A percentile compares a stretch with the other conserved stretches of the same genome.
Evolutionary conservation across 1,140 invertebrate genomes (phyloP).

Genomic region (Apis florea): DNA sequence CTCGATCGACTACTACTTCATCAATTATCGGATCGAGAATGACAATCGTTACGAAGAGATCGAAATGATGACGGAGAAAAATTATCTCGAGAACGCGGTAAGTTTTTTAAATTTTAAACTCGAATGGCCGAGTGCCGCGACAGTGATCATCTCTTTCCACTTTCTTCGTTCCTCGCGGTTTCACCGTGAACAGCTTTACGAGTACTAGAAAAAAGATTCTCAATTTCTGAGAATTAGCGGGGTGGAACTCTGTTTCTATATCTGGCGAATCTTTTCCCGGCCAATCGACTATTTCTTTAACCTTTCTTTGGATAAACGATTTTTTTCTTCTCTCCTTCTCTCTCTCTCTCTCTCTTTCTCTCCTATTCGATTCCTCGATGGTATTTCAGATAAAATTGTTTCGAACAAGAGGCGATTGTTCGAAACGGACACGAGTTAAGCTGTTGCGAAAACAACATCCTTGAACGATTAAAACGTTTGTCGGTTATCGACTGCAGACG

Average conservation of each 20-base stretch:
- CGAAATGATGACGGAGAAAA: conserved; percentile 81
- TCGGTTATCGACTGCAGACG: neutral
- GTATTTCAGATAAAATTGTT: neutral
- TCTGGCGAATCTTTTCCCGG: neutral
- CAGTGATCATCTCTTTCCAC: neutral
- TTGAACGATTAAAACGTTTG: neutral
- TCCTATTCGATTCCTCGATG: neutral
- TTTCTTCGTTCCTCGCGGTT: conserved; percentile 3
- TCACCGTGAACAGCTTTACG: neutral
- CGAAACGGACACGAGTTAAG: neutral
- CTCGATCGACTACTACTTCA: conserved; percentile 89
- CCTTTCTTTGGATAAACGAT: neutral
- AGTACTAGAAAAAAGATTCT: neutral
- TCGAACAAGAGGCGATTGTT: neutral
- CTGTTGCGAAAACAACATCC: neutral
- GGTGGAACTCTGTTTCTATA: neutral
- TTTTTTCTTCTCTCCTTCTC: neutral
- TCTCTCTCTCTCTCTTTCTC: too few species aligned
- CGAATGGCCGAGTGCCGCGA: neutral
- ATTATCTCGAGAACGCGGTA: conserved; percentile 84
- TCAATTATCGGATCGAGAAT: conserved; percentile 85
- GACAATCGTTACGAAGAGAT: conserved; percentile 84
- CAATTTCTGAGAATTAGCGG: neutral
- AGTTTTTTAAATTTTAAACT: neutral
- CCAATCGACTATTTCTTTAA: neutral